A percentile compares a stretch with the other conserved stretches of the same genome.
These are phyloP conservation scores for Syritta pipiens DNA, from an alignment of 2,888 invertebrate species.

Conservation along the genomic window DNA sequence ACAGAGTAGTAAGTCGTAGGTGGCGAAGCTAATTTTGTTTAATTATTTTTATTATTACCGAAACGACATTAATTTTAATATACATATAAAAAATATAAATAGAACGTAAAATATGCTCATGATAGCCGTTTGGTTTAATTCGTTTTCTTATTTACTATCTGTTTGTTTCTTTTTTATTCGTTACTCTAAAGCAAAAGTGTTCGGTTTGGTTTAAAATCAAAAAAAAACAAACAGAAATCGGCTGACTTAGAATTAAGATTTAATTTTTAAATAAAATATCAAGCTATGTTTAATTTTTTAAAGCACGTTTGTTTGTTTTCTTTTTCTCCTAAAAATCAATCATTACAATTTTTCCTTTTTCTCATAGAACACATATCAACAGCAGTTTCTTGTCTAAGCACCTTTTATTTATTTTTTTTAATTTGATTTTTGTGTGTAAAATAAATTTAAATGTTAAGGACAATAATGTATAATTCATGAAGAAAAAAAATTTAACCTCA, in stretches of 20 bases:
- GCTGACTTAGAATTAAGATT: conserved; percentile 48
- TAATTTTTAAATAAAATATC: conserved; percentile 20
- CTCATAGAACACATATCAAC: conserved; percentile 60
- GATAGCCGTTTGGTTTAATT: conserved; percentile 16
- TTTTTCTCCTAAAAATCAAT: background rate
- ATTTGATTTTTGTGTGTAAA: conserved; percentile 11
- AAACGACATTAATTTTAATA: conserved; percentile 47
- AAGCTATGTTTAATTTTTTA: conserved; percentile 20
- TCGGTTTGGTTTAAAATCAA: background rate
- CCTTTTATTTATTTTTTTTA: background rate
- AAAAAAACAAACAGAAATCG: conserved; percentile 14
- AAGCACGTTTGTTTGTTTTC: conserved; percentile 7
- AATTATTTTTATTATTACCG: conserved; percentile 19
- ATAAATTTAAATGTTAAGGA: conserved; percentile 59
- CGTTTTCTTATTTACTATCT: too few relatives aligned
- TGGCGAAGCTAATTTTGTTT: conserved; percentile 10
- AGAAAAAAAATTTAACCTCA: conserved; percentile 45
- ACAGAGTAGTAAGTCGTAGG: background rate
- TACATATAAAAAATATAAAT: conserved; percentile 2
- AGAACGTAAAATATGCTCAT: conserved; percentile 42
- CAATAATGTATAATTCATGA: conserved; percentile 63
- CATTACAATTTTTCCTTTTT: conserved; percentile 1
- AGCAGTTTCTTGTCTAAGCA: conserved; percentile 4
- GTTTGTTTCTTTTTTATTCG: conserved; percentile 9
- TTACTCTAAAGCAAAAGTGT: conserved; percentile 31